A percentile compares a stretch with the other conserved stretches of the same genome.
Conservation (phyloP, 2,797 vertebrate species). For the Tapera naevia region DNA sequence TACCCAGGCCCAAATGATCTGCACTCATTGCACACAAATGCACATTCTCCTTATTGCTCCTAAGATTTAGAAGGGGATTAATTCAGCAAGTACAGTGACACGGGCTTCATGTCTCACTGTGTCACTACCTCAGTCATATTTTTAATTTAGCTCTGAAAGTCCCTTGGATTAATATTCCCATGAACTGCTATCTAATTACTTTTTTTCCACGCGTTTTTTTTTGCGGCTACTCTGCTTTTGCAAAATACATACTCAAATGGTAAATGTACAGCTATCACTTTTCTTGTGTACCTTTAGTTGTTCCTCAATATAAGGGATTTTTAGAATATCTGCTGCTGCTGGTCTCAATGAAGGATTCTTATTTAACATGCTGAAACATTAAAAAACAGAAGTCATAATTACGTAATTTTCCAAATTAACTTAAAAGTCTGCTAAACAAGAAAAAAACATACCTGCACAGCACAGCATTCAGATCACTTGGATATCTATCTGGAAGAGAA, state of each 20-base stretch:
- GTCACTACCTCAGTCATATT: neutral
- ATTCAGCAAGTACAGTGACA: neutral
- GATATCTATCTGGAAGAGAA: slow-evolving; percentile 76
- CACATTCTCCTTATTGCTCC: neutral
- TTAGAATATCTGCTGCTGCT: slow-evolving; percentile 76
- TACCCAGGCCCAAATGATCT: neutral
- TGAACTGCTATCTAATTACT: neutral
- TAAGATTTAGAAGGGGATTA: neutral
- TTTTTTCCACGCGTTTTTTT: neutral
- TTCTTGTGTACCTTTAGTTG: slow-evolving; percentile 72
- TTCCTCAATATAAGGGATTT: slow-evolving; percentile 70
- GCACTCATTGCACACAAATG: neutral
- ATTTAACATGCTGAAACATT: slow-evolving; percentile 77
- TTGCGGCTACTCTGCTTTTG: neutral
- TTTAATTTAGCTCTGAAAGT: neutral
- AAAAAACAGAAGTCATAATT: neutral
- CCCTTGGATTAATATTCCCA: neutral
- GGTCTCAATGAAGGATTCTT: slow-evolving; percentile 77
- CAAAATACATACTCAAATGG: neutral
- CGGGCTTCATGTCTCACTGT: neutral
- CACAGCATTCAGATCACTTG: slow-evolving; percentile 78
- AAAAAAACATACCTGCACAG: slow-evolving; percentile 74
- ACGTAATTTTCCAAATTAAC: neutral
- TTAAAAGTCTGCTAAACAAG: neutral
- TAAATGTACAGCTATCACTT: neutral